phyloP scores from a whole-genome alignment of 1,140 invertebrate genomes.

The Kradibia gibbosae region DNA sequence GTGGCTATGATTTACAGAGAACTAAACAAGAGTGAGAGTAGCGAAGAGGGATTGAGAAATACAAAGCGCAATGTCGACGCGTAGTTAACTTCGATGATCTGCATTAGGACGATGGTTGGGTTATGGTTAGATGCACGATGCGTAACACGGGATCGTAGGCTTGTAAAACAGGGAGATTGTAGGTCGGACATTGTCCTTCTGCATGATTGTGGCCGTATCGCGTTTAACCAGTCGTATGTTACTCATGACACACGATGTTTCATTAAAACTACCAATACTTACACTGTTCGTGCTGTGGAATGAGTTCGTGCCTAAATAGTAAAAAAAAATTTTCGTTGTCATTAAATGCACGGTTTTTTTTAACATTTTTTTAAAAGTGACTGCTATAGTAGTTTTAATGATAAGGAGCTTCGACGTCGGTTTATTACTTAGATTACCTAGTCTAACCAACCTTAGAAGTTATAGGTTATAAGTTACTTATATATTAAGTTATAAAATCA shows the following conservation, averaged over 20 bases:
- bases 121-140: not conserved
- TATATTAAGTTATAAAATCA: too few relatives aligned
- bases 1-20: constrained; percentile 21
- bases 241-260: too few relatives aligned
- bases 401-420: too few relatives aligned
- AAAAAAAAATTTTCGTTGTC: too few relatives aligned
- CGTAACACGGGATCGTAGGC: not conserved
- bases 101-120: constrained; percentile 13
- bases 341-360: too few relatives aligned
- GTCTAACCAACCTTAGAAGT: too few relatives aligned
- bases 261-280: not conserved
- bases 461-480: too few relatives aligned
- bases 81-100: constrained; percentile 27
- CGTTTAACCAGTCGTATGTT: not conserved
- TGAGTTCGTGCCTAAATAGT: too few relatives aligned
- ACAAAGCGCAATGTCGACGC: not conserved
- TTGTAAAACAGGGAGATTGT: constrained; percentile 27
- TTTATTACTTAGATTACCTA: too few relatives aligned
- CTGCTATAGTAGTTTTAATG: too few relatives aligned
- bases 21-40: not conserved
- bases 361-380: too few relatives aligned
- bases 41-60: not conserved
- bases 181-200: not conserved
- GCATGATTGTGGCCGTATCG: not conserved
- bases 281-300: not conserved